These are phyloP conservation scores for Gorsachius goisagi DNA, from an alignment of 2,113 vertebrate species.

Conservation along the genomic window DNA sequence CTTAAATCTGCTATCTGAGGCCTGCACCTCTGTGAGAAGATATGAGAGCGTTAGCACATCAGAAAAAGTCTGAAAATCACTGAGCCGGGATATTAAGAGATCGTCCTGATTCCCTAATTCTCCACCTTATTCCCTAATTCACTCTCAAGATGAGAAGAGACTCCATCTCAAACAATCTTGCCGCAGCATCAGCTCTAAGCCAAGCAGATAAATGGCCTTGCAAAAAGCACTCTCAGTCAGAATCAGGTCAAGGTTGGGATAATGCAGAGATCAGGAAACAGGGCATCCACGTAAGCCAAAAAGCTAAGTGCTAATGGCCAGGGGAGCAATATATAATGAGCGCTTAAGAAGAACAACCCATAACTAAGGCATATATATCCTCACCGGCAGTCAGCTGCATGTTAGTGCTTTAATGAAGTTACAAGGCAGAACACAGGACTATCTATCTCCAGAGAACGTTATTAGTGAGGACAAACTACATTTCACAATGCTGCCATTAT, in stretches of 20 bases:
- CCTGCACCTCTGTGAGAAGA: neutral
- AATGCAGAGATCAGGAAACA: neutral
- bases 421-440: neutral
- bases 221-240: neutral
- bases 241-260: neutral
- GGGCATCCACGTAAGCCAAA: neutral
- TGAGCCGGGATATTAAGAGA: neutral
- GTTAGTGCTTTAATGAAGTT: neutral
- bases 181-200: neutral
- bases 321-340: neutral
- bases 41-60: neutral
- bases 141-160: neutral
- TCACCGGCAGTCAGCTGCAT: neutral
- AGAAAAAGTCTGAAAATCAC: neutral
- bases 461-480: conserved; percentile 18
- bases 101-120: neutral
- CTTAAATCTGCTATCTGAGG: neutral
- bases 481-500: neutral
- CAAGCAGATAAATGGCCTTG: neutral
- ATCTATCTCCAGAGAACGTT: neutral
- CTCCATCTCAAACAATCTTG: neutral
- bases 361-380: neutral
- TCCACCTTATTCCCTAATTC: neutral
- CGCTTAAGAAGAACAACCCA: neutral
- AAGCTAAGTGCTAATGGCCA: neutral